These are phyloP conservation scores for Bambusicola thoracicus DNA, from an alignment of 2,113 vertebrate species.

Conservation along the genomic window DNA sequence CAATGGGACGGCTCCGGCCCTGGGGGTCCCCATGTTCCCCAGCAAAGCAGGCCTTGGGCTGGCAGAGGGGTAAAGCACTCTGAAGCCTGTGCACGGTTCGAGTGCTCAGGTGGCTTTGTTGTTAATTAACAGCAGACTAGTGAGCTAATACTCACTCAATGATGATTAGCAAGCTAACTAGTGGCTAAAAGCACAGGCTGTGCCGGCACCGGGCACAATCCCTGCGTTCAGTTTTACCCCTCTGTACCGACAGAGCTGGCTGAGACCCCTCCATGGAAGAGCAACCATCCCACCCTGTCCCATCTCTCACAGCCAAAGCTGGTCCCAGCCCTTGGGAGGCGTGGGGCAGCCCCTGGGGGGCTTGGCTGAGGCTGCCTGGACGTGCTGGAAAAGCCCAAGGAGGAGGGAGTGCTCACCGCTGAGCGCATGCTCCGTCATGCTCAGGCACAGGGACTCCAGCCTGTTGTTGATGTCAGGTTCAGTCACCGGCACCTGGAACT, in stretches of 20 bases:
- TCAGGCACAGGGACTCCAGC: slow-evolving; percentile 97
- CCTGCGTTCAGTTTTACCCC: background rate
- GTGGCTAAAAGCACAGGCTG: slow-evolving; percentile 40
- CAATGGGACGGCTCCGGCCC: background rate
- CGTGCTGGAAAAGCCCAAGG: slow-evolving; percentile 28
- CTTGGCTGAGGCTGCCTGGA: slow-evolving; percentile 3
- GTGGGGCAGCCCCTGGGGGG: slow-evolving; percentile 1
- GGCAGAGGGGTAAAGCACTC: background rate
- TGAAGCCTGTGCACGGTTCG: background rate
- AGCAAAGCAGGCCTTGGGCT: rapidly evolving
- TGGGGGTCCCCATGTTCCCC: background rate
- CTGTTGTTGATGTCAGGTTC: slow-evolving; percentile 99
- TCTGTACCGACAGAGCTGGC: background rate
- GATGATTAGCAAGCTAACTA: slow-evolving; percentile 50
- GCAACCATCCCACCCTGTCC: background rate
- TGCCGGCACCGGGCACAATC: background rate
- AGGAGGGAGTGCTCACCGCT: slow-evolving; percentile 83
- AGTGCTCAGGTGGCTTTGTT: background rate
- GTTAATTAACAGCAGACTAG: background rate
- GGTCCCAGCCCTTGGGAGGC: slow-evolving; percentile 59
- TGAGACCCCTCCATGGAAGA: background rate
- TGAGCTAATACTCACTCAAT: slow-evolving; percentile 45
- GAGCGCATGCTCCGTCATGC: slow-evolving; percentile 98
- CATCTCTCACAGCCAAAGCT: slow-evolving; percentile 47
- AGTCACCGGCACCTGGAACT: slow-evolving; percentile 92